Evolutionary conservation across 2,888 invertebrate species (phyloP), one percentile per base, ranked within the genome.

Genomic region (Caenorhabditis drosophilae): DNA sequence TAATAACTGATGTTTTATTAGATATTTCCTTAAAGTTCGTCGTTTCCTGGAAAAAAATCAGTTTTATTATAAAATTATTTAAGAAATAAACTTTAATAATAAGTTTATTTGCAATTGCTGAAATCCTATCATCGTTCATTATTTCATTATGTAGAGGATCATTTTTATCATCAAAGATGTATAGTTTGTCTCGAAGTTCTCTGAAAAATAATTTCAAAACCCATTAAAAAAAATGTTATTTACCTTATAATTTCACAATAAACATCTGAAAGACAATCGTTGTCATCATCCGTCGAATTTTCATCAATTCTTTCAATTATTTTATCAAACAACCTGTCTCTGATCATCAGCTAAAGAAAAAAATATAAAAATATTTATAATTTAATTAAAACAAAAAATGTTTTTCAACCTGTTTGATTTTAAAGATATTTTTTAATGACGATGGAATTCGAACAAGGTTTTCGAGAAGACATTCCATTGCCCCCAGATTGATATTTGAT

Each of bases 251-350:
- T 27, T 35, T 73, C 73, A 9, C 58, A 55, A 36, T 57, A 73
- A 15, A 68, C 49, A 36, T 73, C 70, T 23, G 70, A 52, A 0
- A 63, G 68, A 22, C 66, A 67, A 20, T 73, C 68, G 20, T 67
- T 71, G 18, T 62, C 68, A 18, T 64, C 54, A 18, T 61, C 51
- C 2, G 50, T 46, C 3, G 35, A 18, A 2, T 47, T 34, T 1
- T 57, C 46, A n/a, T 60, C 47, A 20, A 75, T 49, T 11, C 53
- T 46, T 11, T 62, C 50, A 4, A 73, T 42, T 9, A 73, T 40
- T 12, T 56, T 54, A 12, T 68, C 63, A 4, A 68, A 55, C 16
- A 75, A 27, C n/a, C 62, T 36, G 16, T 62, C 57, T 4, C 46
- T 40, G 3, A 68, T 59, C 47, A 71, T 57, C 53, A 56, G 66